Conservation (phyloP, 2,113 vertebrate genomes). For the human region GRCh38 chr16:73137001-73137500, state of each 20-base stretch:
- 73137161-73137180: background rate
- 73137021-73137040: slow-evolving; percentile 53
- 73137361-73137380: background rate
- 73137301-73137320: background rate
- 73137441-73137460: slow-evolving; percentile 50
- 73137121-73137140: slow-evolving; percentile 1
- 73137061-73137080: slow-evolving; percentile 50
- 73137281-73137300: background rate
- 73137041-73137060: slow-evolving; percentile 43
- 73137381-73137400: background rate
- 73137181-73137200: background rate
- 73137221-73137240: background rate
- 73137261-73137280: background rate
- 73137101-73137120: slow-evolving; percentile 19
- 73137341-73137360: background rate
- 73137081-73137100: slow-evolving; percentile 54
- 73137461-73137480: slow-evolving; percentile 76
- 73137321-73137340: background rate
- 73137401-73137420: slow-evolving; percentile 24
- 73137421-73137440: slow-evolving; percentile 3
- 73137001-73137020: slow-evolving; percentile 67
- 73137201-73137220: background rate
- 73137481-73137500: slow-evolving; percentile 76
- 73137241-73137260: background rate
- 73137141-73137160: background rate